A percentile compares a stretch with the other conserved stretches of the same genome.
Evolutionary conservation across 2,113 vertebrate genomes (phyloP).

Genomic region (Actenoides lindsayi): DNA sequence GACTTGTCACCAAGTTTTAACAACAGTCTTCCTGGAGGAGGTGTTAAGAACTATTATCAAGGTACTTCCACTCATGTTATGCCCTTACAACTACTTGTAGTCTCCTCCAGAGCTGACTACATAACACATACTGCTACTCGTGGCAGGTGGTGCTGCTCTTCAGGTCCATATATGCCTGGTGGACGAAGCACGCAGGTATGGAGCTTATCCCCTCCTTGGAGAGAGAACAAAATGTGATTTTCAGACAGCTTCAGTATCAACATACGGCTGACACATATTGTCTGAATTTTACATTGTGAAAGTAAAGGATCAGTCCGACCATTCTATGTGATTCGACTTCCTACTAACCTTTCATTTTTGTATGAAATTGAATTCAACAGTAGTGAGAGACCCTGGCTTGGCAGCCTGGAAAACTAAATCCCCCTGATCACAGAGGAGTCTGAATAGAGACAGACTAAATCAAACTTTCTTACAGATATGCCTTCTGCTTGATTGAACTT

Average conservation of each 20-base stretch:
- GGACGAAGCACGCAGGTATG: slow-evolving; percentile 88
- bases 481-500: neutral
- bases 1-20: neutral
- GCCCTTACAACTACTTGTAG: slow-evolving; percentile 18
- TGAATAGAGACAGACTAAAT: neutral
- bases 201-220: slow-evolving; percentile 83
- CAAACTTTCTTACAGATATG: neutral
- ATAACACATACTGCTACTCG: slow-evolving; percentile 82
- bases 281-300: neutral
- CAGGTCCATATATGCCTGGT: slow-evolving; percentile 92
- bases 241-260: neutral
- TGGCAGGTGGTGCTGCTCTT: slow-evolving; percentile 88
- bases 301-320: neutral
- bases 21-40: neutral
- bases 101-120: slow-evolving; percentile 27
- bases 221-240: neutral
- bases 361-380: neutral
- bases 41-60: neutral
- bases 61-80: neutral
- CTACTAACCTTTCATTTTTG: neutral
- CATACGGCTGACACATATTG: neutral
- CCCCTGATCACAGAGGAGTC: neutral
- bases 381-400: neutral
- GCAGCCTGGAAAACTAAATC: neutral
- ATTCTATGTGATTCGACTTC: neutral